These are phyloP conservation scores for Peromyscus maniculatus DNA, from an alignment of 2,113 vertebrate genomes.

Conservation along the genomic window DNA sequence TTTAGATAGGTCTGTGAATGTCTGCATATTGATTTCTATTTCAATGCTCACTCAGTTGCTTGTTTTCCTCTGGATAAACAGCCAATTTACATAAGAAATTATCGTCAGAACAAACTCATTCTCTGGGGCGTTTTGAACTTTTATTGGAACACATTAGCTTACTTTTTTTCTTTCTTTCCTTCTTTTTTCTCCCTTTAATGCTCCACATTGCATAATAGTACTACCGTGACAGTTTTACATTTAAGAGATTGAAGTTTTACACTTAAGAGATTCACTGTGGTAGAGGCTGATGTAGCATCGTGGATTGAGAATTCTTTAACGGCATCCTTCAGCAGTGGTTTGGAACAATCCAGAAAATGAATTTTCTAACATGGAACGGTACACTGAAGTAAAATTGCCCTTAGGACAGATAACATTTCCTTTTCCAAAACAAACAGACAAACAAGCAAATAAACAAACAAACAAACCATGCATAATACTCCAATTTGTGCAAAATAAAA, in stretches of 20 bases:
- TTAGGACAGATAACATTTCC: conserved; percentile 47
- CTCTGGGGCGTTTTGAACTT: conserved; percentile 64
- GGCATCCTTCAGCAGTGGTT: not conserved
- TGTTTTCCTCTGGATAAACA: conserved; percentile 46
- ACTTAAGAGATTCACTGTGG: conserved; percentile 36
- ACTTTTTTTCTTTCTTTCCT: not conserved
- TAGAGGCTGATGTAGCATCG: not conserved
- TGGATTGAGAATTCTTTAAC: not conserved
- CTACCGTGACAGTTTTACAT: conserved; percentile 48
- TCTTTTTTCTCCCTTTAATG: not conserved
- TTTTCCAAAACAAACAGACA: conserved; percentile 8
- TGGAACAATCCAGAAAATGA: conserved; percentile 63
- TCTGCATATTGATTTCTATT: not conserved
- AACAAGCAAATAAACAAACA: not conserved
- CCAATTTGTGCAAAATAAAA: conserved; percentile 62
- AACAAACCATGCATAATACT: conserved; percentile 14
- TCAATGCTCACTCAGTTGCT: not conserved
- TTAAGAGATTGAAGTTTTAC: conserved; percentile 65
- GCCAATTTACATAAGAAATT: conserved; percentile 69
- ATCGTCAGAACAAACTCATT: conserved; percentile 60
- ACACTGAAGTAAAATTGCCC: conserved; percentile 55
- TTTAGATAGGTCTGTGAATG: not conserved
- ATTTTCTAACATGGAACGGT: conserved; percentile 64
- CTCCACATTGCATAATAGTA: conserved; percentile 53
- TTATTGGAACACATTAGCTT: conserved; percentile 60